Base-by-base conservation (phyloP, 2,888 invertebrate genomes). In the Resseliella maxima region DNA sequence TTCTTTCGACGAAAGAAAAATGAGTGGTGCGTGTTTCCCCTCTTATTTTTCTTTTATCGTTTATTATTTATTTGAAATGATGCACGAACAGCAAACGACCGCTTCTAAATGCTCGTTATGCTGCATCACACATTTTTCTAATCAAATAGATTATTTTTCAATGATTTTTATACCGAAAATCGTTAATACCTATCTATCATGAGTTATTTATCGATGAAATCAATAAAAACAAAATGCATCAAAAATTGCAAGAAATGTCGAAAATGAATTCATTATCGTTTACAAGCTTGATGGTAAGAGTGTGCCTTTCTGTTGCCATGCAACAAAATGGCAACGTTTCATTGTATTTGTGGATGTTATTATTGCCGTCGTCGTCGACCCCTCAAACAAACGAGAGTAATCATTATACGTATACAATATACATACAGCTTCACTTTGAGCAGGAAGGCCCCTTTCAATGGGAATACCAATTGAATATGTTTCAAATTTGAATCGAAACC, bases 161-260 rank as follows among this genome's bases (percentile, higher is more conserved):
- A 72, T 72, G 72, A 72, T 72, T 72, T 72, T 31, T 35, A 72
- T 1, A 35, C 6, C 31, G 5, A 59, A 72, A 59, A 8, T 59
- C 59, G 72, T 31, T 72, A 72, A 31, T 72, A n/a, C n/a, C n/a
- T n/a, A n/a, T 35, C 8, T 59, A 59, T 59, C 35, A 72, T 72
- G 72, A 72, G 35, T 35, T 72, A 72, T 72, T 72, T 15, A 72
- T 72, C n/a, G 31, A 31, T 12, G 35, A 27, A 59, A 50, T 50
- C 50, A 18, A n/a, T n/a, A n/a, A 41, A 50, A 50, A 15, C 46
- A 50, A 50, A 50, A 50, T 41, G 41, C 5, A 15, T 50, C 18
- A 8, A 18, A 18, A 50, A 50, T 15, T 50, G 18, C 46, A 50
- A 50, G 2, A 50, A 50, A 50, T 18, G 18, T 50, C 15, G 18